These are phyloP conservation scores for Crepidodera aurea DNA, from an alignment of 2,888 invertebrate genomes.

Conservation along the genomic window DNA sequence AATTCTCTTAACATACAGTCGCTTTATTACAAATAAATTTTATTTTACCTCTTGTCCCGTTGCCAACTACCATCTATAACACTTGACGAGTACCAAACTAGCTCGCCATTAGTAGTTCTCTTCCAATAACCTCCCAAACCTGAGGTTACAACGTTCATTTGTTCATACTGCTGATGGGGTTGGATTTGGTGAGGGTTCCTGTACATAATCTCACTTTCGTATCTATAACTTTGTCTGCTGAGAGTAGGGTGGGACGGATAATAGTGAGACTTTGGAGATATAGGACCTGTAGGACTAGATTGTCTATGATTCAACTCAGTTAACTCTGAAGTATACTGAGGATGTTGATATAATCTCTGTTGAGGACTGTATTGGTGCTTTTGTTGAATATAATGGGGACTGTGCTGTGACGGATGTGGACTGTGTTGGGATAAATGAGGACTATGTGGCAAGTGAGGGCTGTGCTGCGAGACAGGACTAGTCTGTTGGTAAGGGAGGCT, in stretches of 20 bases:
- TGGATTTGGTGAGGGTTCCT: constrained; percentile 57
- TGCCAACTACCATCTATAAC: constrained; percentile 54
- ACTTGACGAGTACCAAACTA: constrained; percentile 57
- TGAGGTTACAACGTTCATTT: constrained; percentile 50
- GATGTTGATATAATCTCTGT: constrained; percentile 30
- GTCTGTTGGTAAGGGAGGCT: constrained; percentile 39
- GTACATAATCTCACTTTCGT: constrained; percentile 33
- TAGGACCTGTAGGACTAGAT: constrained; percentile 47
- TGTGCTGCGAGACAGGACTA: constrained; percentile 38
- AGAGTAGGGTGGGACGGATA: constrained; percentile 45
- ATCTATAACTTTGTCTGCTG: constrained; percentile 35
- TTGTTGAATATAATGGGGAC: constrained; percentile 26
- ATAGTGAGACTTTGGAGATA: constrained; percentile 46
- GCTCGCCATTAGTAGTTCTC: constrained; percentile 56
- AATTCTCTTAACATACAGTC: background rate
- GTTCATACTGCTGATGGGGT: constrained; percentile 60
- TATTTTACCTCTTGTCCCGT: constrained; percentile 59
- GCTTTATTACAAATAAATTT: background rate
- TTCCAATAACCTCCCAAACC: constrained; percentile 61
- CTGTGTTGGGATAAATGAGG: constrained; percentile 40
- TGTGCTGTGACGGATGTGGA: constrained; percentile 40
- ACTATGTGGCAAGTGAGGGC: constrained; percentile 38
- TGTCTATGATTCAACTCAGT: constrained; percentile 43
- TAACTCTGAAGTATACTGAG: constrained; percentile 29
- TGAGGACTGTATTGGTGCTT: constrained; percentile 35